Evolutionary conservation across 1,140 invertebrate species (phyloP).

Genomic region (Brachionus asplanchnoidis): DNA sequence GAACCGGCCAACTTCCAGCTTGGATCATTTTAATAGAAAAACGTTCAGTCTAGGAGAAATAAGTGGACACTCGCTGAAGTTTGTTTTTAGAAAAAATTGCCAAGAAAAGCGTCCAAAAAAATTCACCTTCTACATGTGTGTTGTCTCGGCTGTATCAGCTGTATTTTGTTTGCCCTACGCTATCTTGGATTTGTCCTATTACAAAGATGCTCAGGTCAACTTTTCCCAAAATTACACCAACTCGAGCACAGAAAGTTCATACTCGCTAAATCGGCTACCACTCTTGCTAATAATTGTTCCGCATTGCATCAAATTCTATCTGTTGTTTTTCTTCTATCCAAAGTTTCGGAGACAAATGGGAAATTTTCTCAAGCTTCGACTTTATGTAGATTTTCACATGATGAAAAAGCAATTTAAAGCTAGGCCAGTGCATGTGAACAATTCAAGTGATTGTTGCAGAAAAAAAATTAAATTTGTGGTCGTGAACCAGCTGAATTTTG

Average conservation of each 20-base stretch:
- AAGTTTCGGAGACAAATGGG: not conserved
- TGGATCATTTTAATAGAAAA: not conserved
- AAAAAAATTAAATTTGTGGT: not conserved
- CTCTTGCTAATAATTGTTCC: not conserved
- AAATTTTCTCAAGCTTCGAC: not conserved
- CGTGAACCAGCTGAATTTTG: not conserved
- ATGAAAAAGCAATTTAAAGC: not conserved
- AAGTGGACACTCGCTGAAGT: not conserved
- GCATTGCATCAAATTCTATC: conserved; percentile 11
- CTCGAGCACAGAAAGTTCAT: too few species aligned
- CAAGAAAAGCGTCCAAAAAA: not conserved
- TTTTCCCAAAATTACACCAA: not conserved
- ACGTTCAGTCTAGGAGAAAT: not conserved
- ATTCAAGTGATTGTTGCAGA: not conserved
- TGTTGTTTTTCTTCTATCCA: not conserved
- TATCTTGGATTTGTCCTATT: not conserved
- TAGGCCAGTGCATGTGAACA: too few species aligned
- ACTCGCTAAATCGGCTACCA: not conserved
- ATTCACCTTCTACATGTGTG: not conserved
- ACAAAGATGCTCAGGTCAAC: not conserved
- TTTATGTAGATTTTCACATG: not conserved
- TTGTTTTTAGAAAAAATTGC: not conserved
- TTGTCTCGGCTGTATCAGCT: not conserved
- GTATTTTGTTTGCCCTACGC: not conserved
- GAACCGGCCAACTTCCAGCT: too few species aligned